Evolutionary conservation across 2,113 vertebrate genomes (phyloP).

Genomic region (Heterochromis multidens): DNA sequence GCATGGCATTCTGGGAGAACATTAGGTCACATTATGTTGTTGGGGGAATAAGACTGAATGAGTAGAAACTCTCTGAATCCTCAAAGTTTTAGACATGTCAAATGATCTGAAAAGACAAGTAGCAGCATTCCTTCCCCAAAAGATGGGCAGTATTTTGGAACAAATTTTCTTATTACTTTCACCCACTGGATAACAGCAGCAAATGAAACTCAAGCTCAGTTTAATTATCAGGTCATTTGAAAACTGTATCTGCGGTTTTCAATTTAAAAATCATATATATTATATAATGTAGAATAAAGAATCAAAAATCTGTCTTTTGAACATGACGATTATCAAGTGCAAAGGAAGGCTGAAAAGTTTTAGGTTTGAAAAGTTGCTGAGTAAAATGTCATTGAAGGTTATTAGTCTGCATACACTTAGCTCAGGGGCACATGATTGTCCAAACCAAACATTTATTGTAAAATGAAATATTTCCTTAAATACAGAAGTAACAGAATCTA

Average conservation of each 20-base stretch:
- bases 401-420: neutral
- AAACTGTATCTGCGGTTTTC: too few relatives aligned
- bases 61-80: neutral
- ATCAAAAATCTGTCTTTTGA: neutral
- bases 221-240: too few relatives aligned
- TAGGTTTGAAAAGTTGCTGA: neutral
- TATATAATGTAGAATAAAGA: too few relatives aligned
- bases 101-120: neutral
- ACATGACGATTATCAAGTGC: neutral
- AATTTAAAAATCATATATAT: too few relatives aligned
- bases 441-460: neutral
- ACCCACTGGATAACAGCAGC: too few relatives aligned
- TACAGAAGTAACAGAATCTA: too few relatives aligned
- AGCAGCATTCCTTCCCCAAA: neutral
- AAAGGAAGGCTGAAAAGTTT: neutral
- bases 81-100: neutral
- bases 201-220: too few relatives aligned
- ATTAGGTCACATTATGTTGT: constrained; percentile 4
- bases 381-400: neutral
- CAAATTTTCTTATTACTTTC: too few relatives aligned
- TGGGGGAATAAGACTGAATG: neutral
- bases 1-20: constrained; percentile 84
- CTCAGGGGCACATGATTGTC: neutral
- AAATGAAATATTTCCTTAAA: too few relatives aligned
- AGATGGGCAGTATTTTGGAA: neutral